Evolutionary conservation across 1,140 invertebrate genomes (phyloP), one percentile per base, ranked within the genome.

Genomic region (Calycopis cecrops): DNA sequence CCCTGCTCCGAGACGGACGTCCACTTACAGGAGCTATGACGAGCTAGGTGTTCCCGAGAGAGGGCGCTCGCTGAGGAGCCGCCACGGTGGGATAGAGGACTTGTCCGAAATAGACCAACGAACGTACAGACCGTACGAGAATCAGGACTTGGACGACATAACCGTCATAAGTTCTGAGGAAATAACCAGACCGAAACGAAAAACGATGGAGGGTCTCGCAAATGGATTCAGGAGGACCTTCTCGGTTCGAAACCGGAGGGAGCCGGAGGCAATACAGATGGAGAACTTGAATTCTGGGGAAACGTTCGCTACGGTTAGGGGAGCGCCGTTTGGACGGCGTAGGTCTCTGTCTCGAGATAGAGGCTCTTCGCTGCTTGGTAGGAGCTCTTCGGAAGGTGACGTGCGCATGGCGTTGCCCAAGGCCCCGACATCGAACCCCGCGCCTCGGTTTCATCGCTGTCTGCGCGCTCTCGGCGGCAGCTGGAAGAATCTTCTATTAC

Each of bases 401-500:
- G 80, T 89, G 47, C 74, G 87, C 40, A 69, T 77, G 58, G 65
- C 70, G 7, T 57, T 73, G 3, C 80, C 75, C 6, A 74, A 73
- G 21, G 72, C 76, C 1, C 82, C 79, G 14, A 73, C 78, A 3
- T 28, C 21, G 1, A 75, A 81, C 14, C 86, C 85, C 3, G 63
- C 78, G 28, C 85, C 89, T 37, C 88, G 88, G 17, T 84, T 91
- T 60, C 90, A 90, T 70, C 88, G 90, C 63, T 92, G 90, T 71
- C 88, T 92, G 34, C 88, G 89, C 48, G 90, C 88, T 8, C 85
- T 91, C 44, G 90, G 90, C 63, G 90, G 91, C 33, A 91, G 90
- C 69, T 92, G 91, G 91, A 92, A 90, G 73, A 92, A 92, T 76
- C 87, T 92, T 53, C 85, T 92, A 61, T 87, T 90, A 89, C 84